A percentile compares a stretch with the other conserved stretches of the same genome.
Conservation (phyloP, 2,888 invertebrate genomes). For the Drosophila multiciliata region DNA sequence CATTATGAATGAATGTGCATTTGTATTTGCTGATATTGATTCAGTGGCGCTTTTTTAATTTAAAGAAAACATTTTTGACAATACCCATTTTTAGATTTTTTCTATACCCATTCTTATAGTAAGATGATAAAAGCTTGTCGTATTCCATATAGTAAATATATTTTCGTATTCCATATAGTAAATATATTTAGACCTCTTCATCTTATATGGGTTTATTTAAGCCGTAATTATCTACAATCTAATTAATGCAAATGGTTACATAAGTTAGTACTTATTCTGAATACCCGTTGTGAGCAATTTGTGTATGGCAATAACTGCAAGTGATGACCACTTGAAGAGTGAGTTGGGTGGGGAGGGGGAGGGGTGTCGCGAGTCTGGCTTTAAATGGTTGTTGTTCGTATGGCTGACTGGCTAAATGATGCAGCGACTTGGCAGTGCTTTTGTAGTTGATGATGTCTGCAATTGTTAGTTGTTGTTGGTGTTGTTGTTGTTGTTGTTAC, state of each 20-base stretch:
- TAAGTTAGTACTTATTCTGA: not conserved
- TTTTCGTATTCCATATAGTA: too few relatives aligned
- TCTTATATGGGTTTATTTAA: too few relatives aligned
- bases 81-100: too few relatives aligned
- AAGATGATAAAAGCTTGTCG: not conserved
- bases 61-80: too few relatives aligned
- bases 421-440: constrained; percentile 46
- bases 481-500: constrained; percentile 11
- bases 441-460: constrained; percentile 15
- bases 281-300: not conserved
- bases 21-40: not conserved
- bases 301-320: constrained; percentile 21
- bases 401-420: constrained; percentile 48
- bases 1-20: not conserved
- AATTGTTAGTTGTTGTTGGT: constrained; percentile 14
- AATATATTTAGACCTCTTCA: too few relatives aligned
- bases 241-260: not conserved
- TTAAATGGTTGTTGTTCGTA: constrained; percentile 27
- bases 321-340: constrained; percentile 33
- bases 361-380: constrained; percentile 15
- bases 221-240: not conserved
- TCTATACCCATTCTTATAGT: not conserved
- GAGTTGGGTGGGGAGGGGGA: not conserved
- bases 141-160: not conserved
- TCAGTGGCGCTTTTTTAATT: not conserved